These are phyloP conservation scores for Pseudomugil tenellus DNA, from an alignment of 2,797 vertebrate genomes.

Conservation along the genomic window DNA sequence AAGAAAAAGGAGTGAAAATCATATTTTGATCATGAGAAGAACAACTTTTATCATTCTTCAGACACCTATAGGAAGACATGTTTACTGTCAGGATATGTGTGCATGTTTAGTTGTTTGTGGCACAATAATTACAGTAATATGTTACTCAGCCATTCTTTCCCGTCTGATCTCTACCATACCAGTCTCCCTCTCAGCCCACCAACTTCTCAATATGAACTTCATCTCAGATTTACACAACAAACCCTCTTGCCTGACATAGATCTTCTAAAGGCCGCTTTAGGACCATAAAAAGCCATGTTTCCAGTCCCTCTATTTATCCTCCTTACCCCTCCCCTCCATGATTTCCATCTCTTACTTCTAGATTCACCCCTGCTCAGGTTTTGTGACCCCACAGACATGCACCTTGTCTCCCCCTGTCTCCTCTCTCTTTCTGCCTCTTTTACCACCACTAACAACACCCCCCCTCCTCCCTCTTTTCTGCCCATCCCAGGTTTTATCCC, in stretches of 20 bases:
- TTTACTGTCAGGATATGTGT: background rate
- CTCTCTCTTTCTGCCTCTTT: constrained; percentile 53
- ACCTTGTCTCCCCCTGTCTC: constrained; percentile 63
- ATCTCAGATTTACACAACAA: constrained; percentile 75
- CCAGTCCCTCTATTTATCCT: constrained; percentile 60
- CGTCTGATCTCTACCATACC: constrained; percentile 33
- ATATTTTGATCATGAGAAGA: background rate
- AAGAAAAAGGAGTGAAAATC: background rate
- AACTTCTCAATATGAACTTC: constrained; percentile 75
- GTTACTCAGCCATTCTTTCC: background rate
- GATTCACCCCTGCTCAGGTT: constrained; percentile 57
- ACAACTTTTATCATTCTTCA: background rate
- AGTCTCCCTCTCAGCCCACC: constrained; percentile 33
- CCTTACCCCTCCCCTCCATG: constrained; percentile 59
- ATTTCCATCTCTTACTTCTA: constrained; percentile 72
- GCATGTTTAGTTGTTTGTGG: constrained; percentile 2
- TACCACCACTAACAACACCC: constrained; percentile 21
- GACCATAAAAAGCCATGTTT: constrained; percentile 82
- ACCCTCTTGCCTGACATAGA: constrained; percentile 58
- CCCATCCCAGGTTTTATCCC: constrained; percentile 83
- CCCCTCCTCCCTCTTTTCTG: constrained; percentile 49
- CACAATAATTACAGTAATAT: constrained; percentile 10
- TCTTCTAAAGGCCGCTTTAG: constrained; percentile 48
- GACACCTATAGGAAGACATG: background rate
- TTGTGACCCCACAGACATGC: constrained; percentile 62